Evolutionary conservation across 2,797 vertebrate genomes (phyloP), one percentile per base, ranked within the genome.

Genomic region (Hafferia zeledoni): DNA sequence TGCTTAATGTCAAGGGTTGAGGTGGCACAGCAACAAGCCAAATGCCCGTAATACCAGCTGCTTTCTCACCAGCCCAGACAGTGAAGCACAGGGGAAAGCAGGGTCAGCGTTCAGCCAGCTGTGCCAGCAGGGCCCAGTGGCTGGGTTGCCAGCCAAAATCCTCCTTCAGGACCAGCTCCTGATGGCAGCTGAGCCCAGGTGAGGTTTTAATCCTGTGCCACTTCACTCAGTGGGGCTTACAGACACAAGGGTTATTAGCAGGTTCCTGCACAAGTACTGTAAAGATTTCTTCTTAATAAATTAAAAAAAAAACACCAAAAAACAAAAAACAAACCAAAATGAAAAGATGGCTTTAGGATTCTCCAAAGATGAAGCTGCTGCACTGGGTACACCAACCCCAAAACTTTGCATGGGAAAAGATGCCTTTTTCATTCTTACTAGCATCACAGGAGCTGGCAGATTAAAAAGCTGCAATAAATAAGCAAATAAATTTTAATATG

Each of bases 41-140:
- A 65, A 50, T 0, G 0, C 30, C 47, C 7, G 0, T 50, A 44
- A 16, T 6, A 31, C 9, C 70, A 56, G 57, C 55, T 89, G 55
- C 81, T 65, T 78, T 71, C 74, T 64, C 61, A 46, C 4, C 91
- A 89, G 77, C 56, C 65, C 61, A 22, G 35, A 12, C 0, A 1
- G 39, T 37, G 72, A 72, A 69, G 67, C 35, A 23, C 2, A 1
- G 33, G 16, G 13, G 5, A 67, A 57, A n/a, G 8, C 5, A 17
- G 35, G 17, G 41, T 8, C 19, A 15, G 50, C 0, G 0, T 11
- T 41, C 0, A 5, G n/a, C 49, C 76, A 57, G 52, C 35, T 35
- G 39, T 61, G 49, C 35, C 61, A 61, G 33, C 17, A 50, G 44
- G 10, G 33, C 18, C n/a, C 7, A 1, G 13, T 31, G 57, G n/a